Conservation (phyloP, 2,888 invertebrate genomes). For the Keiferia lycopersicella region DNA sequence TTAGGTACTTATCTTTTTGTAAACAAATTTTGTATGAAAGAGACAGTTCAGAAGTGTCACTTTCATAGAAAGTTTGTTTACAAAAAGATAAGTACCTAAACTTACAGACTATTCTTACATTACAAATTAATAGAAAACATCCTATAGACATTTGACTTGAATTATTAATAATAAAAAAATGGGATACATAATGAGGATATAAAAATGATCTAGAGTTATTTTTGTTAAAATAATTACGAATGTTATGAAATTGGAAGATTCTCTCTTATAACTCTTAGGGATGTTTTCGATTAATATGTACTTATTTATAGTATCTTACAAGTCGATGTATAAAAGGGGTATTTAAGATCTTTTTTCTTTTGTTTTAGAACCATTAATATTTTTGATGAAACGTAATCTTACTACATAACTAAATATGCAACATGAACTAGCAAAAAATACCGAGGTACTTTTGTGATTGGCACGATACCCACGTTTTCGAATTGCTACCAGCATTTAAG, state of each 20-base stretch:
- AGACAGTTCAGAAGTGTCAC: no score
- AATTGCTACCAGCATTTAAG: neutral
- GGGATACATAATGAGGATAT: neutral
- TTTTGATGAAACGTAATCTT: neutral
- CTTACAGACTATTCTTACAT: no score
- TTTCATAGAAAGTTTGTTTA: no score
- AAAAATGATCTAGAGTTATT: neutral
- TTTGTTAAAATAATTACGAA: neutral
- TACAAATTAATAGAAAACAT: neutral
- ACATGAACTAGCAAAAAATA: neutral
- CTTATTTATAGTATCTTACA: neutral
- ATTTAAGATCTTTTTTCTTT: neutral
- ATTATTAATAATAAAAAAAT: neutral
- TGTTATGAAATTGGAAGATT: neutral
- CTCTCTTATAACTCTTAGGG: neutral
- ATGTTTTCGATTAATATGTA: neutral
- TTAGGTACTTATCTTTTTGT: no score
- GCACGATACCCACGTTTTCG: neutral
- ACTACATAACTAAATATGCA: neutral
- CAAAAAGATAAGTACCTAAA: no score
- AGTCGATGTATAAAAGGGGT: conserved; percentile 9
- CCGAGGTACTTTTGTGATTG: neutral
- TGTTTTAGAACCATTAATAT: neutral
- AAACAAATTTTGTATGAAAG: no score
- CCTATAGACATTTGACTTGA: neutral